These are phyloP conservation scores for Heptranchias perlo DNA, from an alignment of 2,113 vertebrate species.

Conservation along the genomic window DNA sequence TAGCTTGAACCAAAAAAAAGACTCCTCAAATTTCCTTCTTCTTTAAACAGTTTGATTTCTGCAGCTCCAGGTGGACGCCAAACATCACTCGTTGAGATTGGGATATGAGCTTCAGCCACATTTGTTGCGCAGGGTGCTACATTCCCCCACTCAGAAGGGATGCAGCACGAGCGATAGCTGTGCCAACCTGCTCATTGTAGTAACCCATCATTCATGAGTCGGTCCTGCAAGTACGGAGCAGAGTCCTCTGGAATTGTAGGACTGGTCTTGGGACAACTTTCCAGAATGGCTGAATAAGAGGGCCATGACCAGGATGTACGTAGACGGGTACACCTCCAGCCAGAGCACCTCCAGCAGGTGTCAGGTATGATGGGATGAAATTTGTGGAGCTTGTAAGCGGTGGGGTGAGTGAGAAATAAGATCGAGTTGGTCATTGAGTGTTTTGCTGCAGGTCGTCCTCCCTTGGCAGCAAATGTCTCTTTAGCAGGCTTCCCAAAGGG, in stretches of 20 bases:
- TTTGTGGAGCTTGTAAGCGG: background rate
- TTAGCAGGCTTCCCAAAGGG: background rate
- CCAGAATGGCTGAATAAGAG: background rate
- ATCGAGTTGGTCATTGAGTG: too few species aligned
- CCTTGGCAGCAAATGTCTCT: background rate
- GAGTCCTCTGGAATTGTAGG: background rate
- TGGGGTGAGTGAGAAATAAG: too few species aligned
- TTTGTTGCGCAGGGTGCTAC: background rate
- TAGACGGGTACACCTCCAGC: background rate
- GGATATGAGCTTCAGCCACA: background rate
- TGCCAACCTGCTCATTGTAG: background rate
- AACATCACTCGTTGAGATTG: background rate
- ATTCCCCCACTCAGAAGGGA: background rate
- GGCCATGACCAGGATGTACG: background rate
- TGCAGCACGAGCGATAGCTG: background rate
- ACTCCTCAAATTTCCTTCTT: background rate
- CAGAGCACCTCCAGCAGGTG: background rate
- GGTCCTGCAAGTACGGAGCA: background rate
- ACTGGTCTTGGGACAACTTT: background rate
- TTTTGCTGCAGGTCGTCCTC: background rate
- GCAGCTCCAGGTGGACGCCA: background rate
- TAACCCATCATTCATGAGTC: background rate
- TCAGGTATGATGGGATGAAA: background rate
- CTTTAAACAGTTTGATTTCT: background rate
- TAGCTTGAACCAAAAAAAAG: background rate